A percentile compares a stretch with the other conserved stretches of the same genome.
Conservation (phyloP, 2,797 vertebrate species). For the Poeciliopsis presidionis region DNA sequence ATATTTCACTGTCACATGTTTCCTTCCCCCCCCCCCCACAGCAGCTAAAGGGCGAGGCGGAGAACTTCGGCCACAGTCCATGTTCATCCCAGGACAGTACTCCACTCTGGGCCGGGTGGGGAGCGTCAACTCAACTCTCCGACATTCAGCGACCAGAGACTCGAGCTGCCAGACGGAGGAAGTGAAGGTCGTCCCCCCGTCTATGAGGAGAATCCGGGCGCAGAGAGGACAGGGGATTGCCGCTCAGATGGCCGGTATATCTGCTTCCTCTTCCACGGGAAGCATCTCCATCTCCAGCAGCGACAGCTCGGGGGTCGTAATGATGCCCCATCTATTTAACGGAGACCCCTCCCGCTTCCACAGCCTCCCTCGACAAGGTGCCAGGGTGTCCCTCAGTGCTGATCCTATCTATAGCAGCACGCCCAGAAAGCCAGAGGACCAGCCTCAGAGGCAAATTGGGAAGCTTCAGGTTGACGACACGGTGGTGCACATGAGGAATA, state of each 20-base stretch:
- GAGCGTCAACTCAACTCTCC: constrained; percentile 78
- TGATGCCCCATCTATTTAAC: constrained; percentile 80
- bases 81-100: constrained; percentile 89
- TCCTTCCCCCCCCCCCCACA: constrained; percentile 46
- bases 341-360: constrained; percentile 86
- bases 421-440: constrained; percentile 80
- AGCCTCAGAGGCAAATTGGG: constrained; percentile 75
- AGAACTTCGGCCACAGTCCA: constrained; percentile 86
- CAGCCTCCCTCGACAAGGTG: constrained; percentile 90
- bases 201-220: constrained; percentile 93
- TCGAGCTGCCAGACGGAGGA: constrained; percentile 95
- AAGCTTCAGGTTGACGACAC: constrained; percentile 84
- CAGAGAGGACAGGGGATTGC: constrained; percentile 96
- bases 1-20: constrained; percentile 12
- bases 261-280: constrained; percentile 86
- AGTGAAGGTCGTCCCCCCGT: constrained; percentile 92
- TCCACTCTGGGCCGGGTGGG: constrained; percentile 87
- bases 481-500: constrained; percentile 81
- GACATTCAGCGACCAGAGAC: constrained; percentile 87
- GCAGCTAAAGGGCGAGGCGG: constrained; percentile 81
- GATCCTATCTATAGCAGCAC: constrained; percentile 83
- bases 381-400: constrained; percentile 84
- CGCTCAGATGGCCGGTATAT: constrained; percentile 92
- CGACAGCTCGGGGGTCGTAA: constrained; percentile 81
- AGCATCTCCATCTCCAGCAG: constrained; percentile 87